Evolutionary conservation across 2,797 vertebrate genomes (phyloP), one percentile per base, ranked within the genome.

Genomic region (Hydrophis major): DNA sequence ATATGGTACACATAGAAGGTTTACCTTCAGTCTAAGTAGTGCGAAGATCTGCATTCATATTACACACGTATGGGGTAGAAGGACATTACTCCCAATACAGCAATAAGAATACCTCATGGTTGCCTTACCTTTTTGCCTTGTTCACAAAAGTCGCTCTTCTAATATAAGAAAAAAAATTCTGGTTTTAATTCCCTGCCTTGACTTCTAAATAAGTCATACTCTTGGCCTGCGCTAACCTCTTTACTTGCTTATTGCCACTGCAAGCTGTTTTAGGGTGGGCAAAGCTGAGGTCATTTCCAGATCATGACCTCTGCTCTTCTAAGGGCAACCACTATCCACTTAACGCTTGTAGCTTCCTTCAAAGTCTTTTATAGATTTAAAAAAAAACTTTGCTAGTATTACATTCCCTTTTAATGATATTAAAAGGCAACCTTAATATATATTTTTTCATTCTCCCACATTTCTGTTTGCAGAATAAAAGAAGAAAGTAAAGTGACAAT

Each of bases 341-440:
- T 60, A 83, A 89, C 37, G 89, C 69, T 91, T 86, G 69, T 56
- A 86, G 86, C 90, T 91, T 93, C 87, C 93, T 93, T 91, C 90
- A 47, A 91, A 88, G 27, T 27, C n/a, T 87, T 55, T 50, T 63
- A 89, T 11, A 56, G 16, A 88, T 63, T 16, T 20, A 1, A 56
- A 66, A 28, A 27, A 12, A 50, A 4, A 59, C 12, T 8, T 13
- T 6, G 25, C 57, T 53, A 89, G 7, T 61, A 22, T 50, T 87
- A 87, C 11, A 50, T 89, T 63, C 63, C 87, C 12, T 32, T 69
- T 89, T 53, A n/a, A 28, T 50, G 22, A 47, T 22, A 25, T 69
- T 86, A 89, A 93, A 91, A 83, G 87, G 42, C 78, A 87, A 93
- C 69, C 66, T 91, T 32, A 1, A 16, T 28, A 55, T 59, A 42